A percentile compares a stretch with the other conserved stretches of the same genome.
Evolutionary conservation across 2,113 vertebrate species (phyloP).

Genomic region (Alosa alosa): DNA sequence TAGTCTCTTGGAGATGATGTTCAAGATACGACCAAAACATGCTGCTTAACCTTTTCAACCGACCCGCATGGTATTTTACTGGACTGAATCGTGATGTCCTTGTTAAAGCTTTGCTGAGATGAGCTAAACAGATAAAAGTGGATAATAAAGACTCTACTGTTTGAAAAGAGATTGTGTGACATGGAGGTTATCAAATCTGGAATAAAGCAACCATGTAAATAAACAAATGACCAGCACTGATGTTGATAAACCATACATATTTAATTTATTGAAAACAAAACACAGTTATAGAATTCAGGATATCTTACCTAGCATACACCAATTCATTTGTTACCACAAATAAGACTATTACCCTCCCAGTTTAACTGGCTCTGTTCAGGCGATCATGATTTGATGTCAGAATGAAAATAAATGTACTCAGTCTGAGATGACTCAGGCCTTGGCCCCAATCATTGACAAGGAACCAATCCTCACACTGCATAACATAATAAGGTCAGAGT

Average conservation of each 20-base stretch:
- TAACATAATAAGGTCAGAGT: neutral
- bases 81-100: neutral
- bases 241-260: neutral
- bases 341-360: neutral
- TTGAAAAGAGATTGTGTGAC: neutral
- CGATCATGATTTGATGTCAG: neutral
- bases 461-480: neutral
- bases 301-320: neutral
- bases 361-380: neutral
- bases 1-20: neutral
- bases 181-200: neutral
- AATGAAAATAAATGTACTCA: neutral
- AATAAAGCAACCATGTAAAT: neutral
- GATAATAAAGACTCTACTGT: neutral
- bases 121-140: neutral
- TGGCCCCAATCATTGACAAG: slow-evolving; percentile 5
- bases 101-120: neutral
- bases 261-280: neutral
- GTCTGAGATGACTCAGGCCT: neutral
- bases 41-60: slow-evolving; percentile 9
- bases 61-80: neutral
- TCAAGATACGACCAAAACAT: neutral
- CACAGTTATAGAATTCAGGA: neutral
- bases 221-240: neutral
- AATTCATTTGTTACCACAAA: neutral